Evolutionary conservation across 2,113 vertebrate genomes (phyloP), one percentile per base, ranked within the genome.

Genomic region (Caracal caracal): DNA sequence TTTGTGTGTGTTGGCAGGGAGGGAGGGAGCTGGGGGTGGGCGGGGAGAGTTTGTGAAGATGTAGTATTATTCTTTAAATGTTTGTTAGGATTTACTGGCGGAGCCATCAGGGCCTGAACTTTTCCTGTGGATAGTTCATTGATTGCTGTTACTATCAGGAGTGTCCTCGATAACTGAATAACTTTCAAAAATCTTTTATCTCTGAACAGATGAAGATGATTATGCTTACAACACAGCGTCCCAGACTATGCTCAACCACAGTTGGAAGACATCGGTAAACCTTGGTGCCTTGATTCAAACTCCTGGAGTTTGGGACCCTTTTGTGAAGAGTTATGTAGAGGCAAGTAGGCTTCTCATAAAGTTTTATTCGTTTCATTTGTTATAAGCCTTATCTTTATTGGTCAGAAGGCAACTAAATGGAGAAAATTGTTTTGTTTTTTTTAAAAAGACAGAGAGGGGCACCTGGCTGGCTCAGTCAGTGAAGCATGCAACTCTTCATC

Each of bases 281-380:
- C 97, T 99, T 10, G 97, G 97, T 92, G 99, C 99, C 9, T 98
- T 99, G 93, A 95, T 99, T 89, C 98, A 98, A 96, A 94, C 95
- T 79, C 99, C 99, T 49, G 99, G 99, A 22, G 97, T 99, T 71
- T 99, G 99, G 99, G 99, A 99, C 93, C 97, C 98, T 17, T 99
- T 99, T 90, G 98, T 99, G 88, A 98, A 99, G 22, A 98, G 99
- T 98, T 99, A 99, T 0, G 98, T 99, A 84, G 98, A 99, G 96
- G 99, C 99, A 98, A 99, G 98, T 91, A 65, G 65, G 43, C 51
- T 71, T 93, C 35, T 63, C 10, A 53, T 87, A 68, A 81, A 49
- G 16, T 90, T 53, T 59, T 93, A 3, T n/a, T 82, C 33, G 17
- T 85, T 96, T 93, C 5, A 47, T 90, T 93, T 43, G 51, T 92